phyloP scores from a whole-genome alignment of 2,888 invertebrate species.

The Cactoblastis cactorum region DNA sequence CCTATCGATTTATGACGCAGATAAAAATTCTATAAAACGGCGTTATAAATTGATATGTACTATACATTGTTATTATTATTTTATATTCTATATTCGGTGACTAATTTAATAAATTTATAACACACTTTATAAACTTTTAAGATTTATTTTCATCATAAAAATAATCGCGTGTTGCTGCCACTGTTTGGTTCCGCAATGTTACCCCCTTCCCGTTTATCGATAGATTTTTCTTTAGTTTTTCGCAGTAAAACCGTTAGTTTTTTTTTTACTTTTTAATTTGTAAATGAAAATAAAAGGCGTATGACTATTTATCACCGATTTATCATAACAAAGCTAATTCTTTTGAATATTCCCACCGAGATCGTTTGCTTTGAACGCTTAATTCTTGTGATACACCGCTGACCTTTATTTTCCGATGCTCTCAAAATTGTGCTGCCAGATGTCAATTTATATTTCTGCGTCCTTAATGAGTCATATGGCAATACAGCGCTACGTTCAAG shows the following conservation, averaged over 20 bases:
- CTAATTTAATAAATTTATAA: too few relatives aligned
- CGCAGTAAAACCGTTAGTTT: not conserved
- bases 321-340: not conserved
- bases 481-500: not conserved
- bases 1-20: too few relatives aligned
- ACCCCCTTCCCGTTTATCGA: too few relatives aligned
- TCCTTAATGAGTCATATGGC: slow-evolving; percentile 6
- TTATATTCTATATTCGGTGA: too few relatives aligned
- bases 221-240: too few relatives aligned
- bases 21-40: too few relatives aligned
- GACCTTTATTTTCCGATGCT: not conserved
- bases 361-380: not conserved
- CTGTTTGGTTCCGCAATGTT: too few relatives aligned
- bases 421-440: not conserved
- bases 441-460: not conserved
- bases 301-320: not conserved
- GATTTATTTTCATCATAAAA: too few relatives aligned
- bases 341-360: not conserved
- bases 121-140: too few relatives aligned
- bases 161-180: too few relatives aligned
- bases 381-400: not conserved
- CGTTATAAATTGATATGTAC: too few relatives aligned
- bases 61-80: too few relatives aligned
- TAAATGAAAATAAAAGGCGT: not conserved
- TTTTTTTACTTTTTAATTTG: not conserved